Conservation (phyloP, 1,140 invertebrate species). For the Zaprionus ghesquierei region DNA sequence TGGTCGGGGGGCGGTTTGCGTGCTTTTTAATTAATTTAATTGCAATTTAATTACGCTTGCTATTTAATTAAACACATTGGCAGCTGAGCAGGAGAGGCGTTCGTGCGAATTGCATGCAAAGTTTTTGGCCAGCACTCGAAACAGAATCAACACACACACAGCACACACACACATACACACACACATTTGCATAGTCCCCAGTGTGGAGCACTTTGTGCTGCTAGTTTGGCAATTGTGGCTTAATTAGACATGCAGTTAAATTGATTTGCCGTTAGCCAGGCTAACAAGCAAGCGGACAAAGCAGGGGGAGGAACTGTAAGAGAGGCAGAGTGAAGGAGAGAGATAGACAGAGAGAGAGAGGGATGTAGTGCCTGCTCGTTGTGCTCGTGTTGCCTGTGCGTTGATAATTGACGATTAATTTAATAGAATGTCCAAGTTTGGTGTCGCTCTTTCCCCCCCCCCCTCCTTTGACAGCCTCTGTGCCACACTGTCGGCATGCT, state of each 20-base stretch:
- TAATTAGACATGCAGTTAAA: constrained; percentile 67
- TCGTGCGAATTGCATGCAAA: constrained; percentile 48
- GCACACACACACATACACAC: background rate
- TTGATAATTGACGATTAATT: constrained; percentile 81
- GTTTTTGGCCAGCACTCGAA: constrained; percentile 41
- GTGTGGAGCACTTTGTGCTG: constrained; percentile 8
- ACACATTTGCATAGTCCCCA: too few species aligned
- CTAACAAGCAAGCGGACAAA: background rate
- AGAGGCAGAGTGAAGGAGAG: background rate
- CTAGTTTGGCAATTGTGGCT: constrained; percentile 64
- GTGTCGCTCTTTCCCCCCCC: constrained; percentile 29
- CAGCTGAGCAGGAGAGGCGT: constrained; percentile 37
- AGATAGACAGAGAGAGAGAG: background rate
- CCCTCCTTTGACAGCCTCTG: background rate
- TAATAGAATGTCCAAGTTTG: constrained; percentile 80
- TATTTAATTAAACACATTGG: constrained; percentile 82
- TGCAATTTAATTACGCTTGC: constrained; percentile 82
- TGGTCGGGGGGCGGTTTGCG: constrained; percentile 20
- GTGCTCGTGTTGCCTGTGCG: constrained; percentile 42
- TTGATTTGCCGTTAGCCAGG: constrained; percentile 62
- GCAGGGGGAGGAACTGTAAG: too few species aligned
- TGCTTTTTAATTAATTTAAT: constrained; percentile 82
- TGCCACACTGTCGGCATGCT: constrained; percentile 67
- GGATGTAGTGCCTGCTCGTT: background rate
- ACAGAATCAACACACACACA: constrained; percentile 25